Percentiles rank a stretch among this genome's conserved stretches.
These are phyloP conservation scores for Coregonus ussuriensis DNA, from an alignment of 2,797 vertebrate genomes.

Conservation along the genomic window DNA sequence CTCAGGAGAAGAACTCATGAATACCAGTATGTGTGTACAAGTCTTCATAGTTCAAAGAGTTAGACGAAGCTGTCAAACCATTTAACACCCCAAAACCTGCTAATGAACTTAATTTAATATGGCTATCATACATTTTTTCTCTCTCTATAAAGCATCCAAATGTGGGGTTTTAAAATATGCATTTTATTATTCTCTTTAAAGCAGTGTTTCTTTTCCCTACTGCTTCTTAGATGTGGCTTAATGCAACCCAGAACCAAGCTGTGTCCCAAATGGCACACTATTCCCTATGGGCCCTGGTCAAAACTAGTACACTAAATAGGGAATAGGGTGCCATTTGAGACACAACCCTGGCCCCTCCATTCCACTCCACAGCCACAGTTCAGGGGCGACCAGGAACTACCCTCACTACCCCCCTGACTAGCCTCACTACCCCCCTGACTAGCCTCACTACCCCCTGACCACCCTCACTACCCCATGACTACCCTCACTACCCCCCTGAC, in stretches of 20 bases:
- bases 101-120: constrained; percentile 25
- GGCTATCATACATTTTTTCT: neutral
- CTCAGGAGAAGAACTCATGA: neutral
- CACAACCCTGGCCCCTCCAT: neutral
- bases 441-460: too few relatives aligned
- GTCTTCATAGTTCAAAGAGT: constrained; percentile 24
- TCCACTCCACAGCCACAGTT: neutral
- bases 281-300: neutral
- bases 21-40: constrained; percentile 15
- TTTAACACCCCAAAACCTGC: constrained; percentile 23
- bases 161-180: constrained; percentile 14
- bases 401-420: too few relatives aligned
- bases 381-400: neutral
- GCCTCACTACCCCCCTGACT: too few relatives aligned
- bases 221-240: neutral
- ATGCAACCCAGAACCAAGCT: neutral
- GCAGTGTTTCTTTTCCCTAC: neutral
- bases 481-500: too few relatives aligned
- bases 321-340: too few relatives aligned
- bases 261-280: neutral
- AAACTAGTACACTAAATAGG: too few relatives aligned
- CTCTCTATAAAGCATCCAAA: neutral
- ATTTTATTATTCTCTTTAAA: constrained; percentile 1
- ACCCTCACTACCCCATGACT: too few relatives aligned
- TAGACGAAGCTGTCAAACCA: neutral